Conservation (phyloP, 2,113 vertebrate genomes). For the Brachyhypopomus gauderio region DNA sequence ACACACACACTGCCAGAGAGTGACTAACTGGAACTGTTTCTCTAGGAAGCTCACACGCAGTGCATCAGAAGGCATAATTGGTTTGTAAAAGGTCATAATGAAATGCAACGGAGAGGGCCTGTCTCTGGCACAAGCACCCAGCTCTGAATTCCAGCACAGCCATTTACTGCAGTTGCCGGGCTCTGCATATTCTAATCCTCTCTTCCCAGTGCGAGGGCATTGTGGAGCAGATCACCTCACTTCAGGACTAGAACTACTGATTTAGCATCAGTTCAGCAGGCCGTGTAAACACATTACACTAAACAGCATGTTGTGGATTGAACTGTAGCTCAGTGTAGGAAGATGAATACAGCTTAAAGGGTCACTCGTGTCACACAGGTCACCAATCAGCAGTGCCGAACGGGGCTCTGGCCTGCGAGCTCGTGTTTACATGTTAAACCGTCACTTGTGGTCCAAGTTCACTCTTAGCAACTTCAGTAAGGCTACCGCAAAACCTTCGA, state of each 20-base stretch:
- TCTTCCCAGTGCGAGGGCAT: not conserved
- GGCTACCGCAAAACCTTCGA: too few species aligned
- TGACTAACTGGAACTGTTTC: not conserved
- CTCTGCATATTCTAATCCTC: not conserved
- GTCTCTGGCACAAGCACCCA: not conserved
- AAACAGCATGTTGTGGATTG: not conserved
- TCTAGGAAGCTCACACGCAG: not conserved
- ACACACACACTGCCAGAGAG: not conserved
- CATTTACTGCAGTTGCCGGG: not conserved
- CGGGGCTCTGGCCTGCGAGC: not conserved
- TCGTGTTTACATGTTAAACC: too few species aligned
- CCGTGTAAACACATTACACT: not conserved
- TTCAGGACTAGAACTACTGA: not conserved
- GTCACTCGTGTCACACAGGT: not conserved
- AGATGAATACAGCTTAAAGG: not conserved
- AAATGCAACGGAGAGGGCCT: not conserved
- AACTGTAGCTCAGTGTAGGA: not conserved
- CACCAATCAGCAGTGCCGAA: not conserved
- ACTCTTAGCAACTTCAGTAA: too few species aligned
- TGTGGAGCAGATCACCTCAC: slow-evolving; percentile 3
- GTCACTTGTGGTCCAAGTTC: too few species aligned
- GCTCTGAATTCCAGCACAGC: not conserved
- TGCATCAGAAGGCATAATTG: not conserved
- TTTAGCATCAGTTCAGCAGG: slow-evolving; percentile 9
- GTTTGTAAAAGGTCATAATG: slow-evolving; percentile 24